A percentile compares a stretch with the other conserved stretches of the same genome.
These are phyloP conservation scores for Eptesicus fuscus DNA, from an alignment of 2,113 vertebrate species.

Conservation along the genomic window DNA sequence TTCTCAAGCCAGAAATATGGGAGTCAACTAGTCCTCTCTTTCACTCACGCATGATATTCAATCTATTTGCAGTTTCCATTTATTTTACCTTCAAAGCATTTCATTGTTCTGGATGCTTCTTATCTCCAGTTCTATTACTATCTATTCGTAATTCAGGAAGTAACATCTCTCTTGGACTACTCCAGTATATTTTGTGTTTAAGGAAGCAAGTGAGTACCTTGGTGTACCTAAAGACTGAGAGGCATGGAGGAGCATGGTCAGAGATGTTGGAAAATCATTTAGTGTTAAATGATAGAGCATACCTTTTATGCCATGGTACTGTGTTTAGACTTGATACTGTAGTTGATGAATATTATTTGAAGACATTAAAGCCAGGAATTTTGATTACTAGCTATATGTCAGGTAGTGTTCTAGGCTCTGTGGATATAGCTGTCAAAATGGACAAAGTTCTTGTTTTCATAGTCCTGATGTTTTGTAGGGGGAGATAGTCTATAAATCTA, in stretches of 20 bases:
- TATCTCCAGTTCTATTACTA: neutral
- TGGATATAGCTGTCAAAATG: neutral
- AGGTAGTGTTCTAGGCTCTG: neutral
- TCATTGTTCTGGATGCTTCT: neutral
- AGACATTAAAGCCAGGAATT: neutral
- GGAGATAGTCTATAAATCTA: neutral
- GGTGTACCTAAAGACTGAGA: neutral
- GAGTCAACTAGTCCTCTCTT: neutral
- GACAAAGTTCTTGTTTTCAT: neutral
- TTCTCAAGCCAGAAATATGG: conserved; percentile 15
- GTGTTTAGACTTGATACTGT: neutral
- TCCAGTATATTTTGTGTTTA: neutral
- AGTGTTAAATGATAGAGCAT: neutral
- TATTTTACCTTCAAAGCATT: neutral
- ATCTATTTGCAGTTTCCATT: neutral
- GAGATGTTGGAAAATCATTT: neutral
- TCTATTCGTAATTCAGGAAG: neutral
- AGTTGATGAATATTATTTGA: neutral
- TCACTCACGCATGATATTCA: neutral
- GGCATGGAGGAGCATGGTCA: neutral
- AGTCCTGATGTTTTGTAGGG: neutral
- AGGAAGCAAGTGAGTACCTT: neutral
- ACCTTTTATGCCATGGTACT: neutral
- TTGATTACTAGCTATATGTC: neutral
- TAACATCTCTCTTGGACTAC: neutral